phyloP scores from a whole-genome alignment of 2,888 invertebrate species.

The Caenorhabditis drosophilae region DNA sequence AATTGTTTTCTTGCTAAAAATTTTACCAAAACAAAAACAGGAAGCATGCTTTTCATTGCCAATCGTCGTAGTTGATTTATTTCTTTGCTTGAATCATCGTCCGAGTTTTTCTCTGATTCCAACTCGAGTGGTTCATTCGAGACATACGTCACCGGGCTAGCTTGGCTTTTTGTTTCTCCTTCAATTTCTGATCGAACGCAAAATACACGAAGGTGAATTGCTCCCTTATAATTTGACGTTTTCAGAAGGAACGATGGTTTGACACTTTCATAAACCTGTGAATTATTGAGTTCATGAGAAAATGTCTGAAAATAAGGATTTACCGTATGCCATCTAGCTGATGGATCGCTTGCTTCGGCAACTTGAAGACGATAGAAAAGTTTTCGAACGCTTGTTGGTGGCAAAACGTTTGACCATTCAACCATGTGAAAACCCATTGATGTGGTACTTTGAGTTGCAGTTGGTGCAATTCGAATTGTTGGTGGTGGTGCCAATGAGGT shows the following conservation, averaged over 20 bases:
- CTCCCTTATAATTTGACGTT: conserved; percentile 73
- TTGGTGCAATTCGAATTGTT: conserved; percentile 78
- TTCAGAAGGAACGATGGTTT: conserved; percentile 73
- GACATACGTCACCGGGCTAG: conserved; percentile 39
- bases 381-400: conserved; percentile 6
- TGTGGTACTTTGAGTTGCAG: conserved; percentile 70
- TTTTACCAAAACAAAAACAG: no score
- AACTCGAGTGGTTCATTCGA: conserved; percentile 14
- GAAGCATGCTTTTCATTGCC: no score
- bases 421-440: conserved; percentile 24
- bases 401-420: conserved; percentile 40
- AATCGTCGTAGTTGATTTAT: no score
- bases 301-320: no score
- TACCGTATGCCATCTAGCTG: conserved; percentile 49
- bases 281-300: conserved; percentile 5
- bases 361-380: conserved; percentile 24
- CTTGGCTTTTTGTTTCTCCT: conserved; percentile 23
- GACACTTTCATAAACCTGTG: conserved; percentile 72
- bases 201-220: conserved; percentile 35
- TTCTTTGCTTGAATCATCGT: background rate
- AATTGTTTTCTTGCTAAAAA: no score
- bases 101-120: background rate
- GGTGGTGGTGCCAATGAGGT: conserved; percentile 84
- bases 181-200: conserved; percentile 20
- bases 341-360: conserved; percentile 12